Evolutionary conservation across 2,113 vertebrate genomes (phyloP).

Genomic region (Engystomops pustulosus): DNA sequence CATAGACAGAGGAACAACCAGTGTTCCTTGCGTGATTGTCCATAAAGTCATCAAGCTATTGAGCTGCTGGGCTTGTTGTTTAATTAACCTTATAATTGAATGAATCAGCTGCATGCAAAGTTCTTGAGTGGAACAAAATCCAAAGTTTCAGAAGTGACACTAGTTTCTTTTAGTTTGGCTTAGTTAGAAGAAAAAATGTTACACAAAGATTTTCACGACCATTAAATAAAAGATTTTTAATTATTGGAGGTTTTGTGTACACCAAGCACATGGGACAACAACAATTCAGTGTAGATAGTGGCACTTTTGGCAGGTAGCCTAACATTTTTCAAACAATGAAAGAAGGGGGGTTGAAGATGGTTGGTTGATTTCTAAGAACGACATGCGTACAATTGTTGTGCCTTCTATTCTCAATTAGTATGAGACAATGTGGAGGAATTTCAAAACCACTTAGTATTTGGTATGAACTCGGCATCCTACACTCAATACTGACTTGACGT

Average conservation of each 20-base stretch:
- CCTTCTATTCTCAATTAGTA: too few species aligned
- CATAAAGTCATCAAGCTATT: slow-evolving; percentile 48
- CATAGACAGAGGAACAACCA: slow-evolving; percentile 10
- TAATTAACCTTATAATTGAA: slow-evolving; percentile 56
- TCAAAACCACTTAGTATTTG: too few species aligned
- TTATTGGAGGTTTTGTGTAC: not conserved
- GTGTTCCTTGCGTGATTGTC: slow-evolving; percentile 27
- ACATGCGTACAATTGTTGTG: too few species aligned
- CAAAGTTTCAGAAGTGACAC: slow-evolving; percentile 30
- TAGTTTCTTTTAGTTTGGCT: slow-evolving; percentile 17
- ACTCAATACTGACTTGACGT: too few species aligned
- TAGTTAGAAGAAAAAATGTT: slow-evolving; percentile 5
- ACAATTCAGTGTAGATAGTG: not conserved
- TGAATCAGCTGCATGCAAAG: slow-evolving; percentile 37
- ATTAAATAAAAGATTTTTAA: not conserved
- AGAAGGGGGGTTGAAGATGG: too few species aligned
- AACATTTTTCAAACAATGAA: too few species aligned
- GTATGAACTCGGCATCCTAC: too few species aligned
- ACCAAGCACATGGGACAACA: not conserved
- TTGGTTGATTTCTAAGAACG: too few species aligned
- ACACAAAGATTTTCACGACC: not conserved
- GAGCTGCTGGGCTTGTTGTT: slow-evolving; percentile 51
- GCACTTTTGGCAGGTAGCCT: not conserved
- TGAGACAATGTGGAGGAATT: too few species aligned
- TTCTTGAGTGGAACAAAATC: slow-evolving; percentile 21